Evolutionary conservation across 2,888 invertebrate species (phyloP), one percentile per base, ranked within the genome.

Genomic region (Nowickia ferox): DNA sequence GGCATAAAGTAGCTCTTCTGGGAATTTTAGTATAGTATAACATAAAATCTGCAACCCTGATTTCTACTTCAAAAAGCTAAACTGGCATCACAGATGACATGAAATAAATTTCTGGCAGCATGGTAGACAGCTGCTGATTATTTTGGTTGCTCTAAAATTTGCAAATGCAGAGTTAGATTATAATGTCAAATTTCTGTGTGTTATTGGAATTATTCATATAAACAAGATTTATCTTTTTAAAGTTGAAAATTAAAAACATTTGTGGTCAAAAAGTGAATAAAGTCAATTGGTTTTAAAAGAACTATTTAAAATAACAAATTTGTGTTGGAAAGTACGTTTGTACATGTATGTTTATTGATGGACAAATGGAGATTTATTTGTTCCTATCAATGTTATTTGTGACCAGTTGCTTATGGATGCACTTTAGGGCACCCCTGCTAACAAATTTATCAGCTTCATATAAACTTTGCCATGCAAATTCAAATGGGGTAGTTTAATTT

Each of bases 401-500:
- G 38, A 51, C 51, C 38, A 68, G 68, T 68, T 68, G 68, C 51
- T 68, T 30, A 48, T 42, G n/a, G 38, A 78, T 40, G 59, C 22
- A 42, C 30, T 61, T 42, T 6, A 13, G 10, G 11, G 13, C 10
- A 51, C 48, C 46, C 9, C 30, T 38, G 17, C 5, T 42, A n/a
- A 44, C 22, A 71, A 61, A 69, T 6, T n/a, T 44, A 63, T 19
- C 15, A 65, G 38, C 17, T 17, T 8, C 11, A 17, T 46, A 15
- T 2, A 6, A 53, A 55, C n/a, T 44, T 22, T 30, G 8, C 1
- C n/a, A 17, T 11, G 57, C 9, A 59, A 15, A 19, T 46, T 30
- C 22, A 71, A n/a, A 19, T 3, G n/a, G 9, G 48, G 65, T 51
- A 68, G 48, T n/a, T 40, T 65, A 30, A 38, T 84, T 81, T 84